Conservation (phyloP, 2,888 invertebrate genomes). For the Sarcophaga variegata region DNA sequence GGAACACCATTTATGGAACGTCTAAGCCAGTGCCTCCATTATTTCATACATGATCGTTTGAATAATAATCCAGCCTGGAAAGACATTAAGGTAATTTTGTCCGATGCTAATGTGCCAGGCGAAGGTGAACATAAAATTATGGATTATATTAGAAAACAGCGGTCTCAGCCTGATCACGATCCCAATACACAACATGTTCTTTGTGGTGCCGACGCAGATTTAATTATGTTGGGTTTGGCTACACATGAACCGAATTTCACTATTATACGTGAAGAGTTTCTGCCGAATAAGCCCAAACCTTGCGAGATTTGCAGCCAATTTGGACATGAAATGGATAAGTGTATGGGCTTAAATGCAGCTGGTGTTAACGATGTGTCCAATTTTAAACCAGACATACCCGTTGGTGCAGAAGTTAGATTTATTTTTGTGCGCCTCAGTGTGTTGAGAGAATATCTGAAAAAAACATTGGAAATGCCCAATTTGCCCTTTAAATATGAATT, state of each 20-base stretch:
- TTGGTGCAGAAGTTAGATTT: conserved; percentile 90
- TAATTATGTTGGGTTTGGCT: conserved; percentile 98
- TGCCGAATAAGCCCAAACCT: conserved; percentile 96
- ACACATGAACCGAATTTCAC: conserved; percentile 99
- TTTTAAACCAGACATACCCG: conserved; percentile 83
- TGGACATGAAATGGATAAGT: conserved; percentile 97
- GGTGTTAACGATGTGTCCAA: conserved; percentile 82
- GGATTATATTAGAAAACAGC: conserved; percentile 98
- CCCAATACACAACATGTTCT: conserved; percentile 98
- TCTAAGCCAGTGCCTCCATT: conserved; percentile 89
- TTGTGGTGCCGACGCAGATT: conserved; percentile 99
- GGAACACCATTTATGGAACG: conserved; percentile 99
- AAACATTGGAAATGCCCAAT: conserved; percentile 94
- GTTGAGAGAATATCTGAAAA: conserved; percentile 95
- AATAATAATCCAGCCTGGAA: conserved; percentile 98
- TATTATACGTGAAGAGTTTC: conserved; percentile 98
- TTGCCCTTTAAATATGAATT: conserved; percentile 97
- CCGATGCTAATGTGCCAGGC: conserved; percentile 99
- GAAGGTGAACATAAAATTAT: conserved; percentile 99
- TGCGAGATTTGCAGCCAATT: conserved; percentile 97
- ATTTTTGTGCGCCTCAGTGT: conserved; percentile 97
- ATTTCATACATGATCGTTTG: conserved; percentile 82
- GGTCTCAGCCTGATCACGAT: conserved; percentile 97
- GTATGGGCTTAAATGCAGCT: conserved; percentile 87
- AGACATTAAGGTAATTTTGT: conserved; percentile 96